Conservation (phyloP, 37 sponge, comb jelly and placozoan genomes). For the Halichondria panicea region DNA sequence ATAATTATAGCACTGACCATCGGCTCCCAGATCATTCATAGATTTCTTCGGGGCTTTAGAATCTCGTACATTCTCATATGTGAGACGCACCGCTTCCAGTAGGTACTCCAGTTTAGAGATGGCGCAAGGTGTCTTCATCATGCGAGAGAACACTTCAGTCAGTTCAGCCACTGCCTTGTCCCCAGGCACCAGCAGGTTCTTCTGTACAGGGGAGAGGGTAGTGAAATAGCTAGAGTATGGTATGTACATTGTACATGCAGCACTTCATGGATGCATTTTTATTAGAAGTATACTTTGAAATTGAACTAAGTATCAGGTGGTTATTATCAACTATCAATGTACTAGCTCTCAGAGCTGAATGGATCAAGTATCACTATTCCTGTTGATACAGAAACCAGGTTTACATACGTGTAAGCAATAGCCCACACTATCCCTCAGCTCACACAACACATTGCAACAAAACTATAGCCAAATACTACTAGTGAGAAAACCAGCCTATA, state of each 20-base stretch:
- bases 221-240: background rate
- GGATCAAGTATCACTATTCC: too few relatives aligned
- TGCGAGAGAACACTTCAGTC: slow-evolving; percentile 26
- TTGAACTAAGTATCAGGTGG: too few relatives aligned
- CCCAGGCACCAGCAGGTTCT: slow-evolving; percentile 62
- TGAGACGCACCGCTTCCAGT: slow-evolving; percentile 83
- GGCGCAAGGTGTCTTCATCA: slow-evolving; percentile 71
- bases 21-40: slow-evolving; percentile 72
- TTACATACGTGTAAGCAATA: background rate
- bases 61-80: slow-evolving; percentile 82
- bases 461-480: too few relatives aligned
- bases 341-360: too few relatives aligned
- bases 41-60: slow-evolving; percentile 51
- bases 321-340: too few relatives aligned
- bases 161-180: slow-evolving; percentile 67
- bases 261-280: too few relatives aligned
- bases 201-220: slow-evolving; percentile 22
- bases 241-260: too few relatives aligned
- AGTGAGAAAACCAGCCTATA: too few relatives aligned
- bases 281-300: too few relatives aligned
- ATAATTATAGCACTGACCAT: slow-evolving; percentile 41
- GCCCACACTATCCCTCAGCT: background rate
- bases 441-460: slow-evolving; percentile 5
- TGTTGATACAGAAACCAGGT: background rate
- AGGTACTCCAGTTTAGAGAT: slow-evolving; percentile 82